phyloP scores from a whole-genome alignment of 2,113 vertebrate genomes.

The Melanotaenia duboulayi region DNA sequence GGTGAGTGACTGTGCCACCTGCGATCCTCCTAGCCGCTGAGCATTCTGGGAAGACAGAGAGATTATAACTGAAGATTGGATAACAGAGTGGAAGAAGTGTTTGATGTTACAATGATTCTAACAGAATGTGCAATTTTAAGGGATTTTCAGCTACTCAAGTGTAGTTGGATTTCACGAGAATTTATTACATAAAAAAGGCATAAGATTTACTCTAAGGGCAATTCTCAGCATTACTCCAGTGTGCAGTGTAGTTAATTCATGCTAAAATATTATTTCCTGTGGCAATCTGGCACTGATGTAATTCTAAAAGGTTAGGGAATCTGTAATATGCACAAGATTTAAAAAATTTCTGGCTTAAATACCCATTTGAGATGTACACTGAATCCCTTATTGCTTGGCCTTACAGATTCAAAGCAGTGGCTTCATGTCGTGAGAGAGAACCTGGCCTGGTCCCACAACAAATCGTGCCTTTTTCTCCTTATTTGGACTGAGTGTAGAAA shows the following conservation, averaged over 20 bases:
- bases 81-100: background rate
- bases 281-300: constrained; percentile 4
- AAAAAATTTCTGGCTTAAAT: background rate
- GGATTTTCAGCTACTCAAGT: background rate
- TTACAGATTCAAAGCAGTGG: constrained; percentile 16
- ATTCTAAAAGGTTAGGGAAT: background rate
- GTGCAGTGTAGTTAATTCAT: background rate
- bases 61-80: background rate
- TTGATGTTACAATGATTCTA: background rate
- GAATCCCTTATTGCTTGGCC: background rate
- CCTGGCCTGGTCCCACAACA: constrained; percentile 22
- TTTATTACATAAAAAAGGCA: background rate
- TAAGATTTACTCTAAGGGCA: background rate
- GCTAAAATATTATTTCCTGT: constrained; percentile 1
- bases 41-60: constrained; percentile 86
- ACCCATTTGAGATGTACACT: background rate
- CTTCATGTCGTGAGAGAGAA: constrained; percentile 48
- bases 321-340: background rate
- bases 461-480: constrained; percentile 49
- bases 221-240: constrained; percentile 14
- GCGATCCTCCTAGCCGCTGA: constrained; percentile 90
- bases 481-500: constrained; percentile 44
- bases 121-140: background rate
- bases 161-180: background rate
- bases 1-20: constrained; percentile 88